Evolutionary conservation across 2,797 vertebrate genomes (phyloP), one percentile per base, ranked within the genome.

Genomic region (Alfaro cultratus): DNA sequence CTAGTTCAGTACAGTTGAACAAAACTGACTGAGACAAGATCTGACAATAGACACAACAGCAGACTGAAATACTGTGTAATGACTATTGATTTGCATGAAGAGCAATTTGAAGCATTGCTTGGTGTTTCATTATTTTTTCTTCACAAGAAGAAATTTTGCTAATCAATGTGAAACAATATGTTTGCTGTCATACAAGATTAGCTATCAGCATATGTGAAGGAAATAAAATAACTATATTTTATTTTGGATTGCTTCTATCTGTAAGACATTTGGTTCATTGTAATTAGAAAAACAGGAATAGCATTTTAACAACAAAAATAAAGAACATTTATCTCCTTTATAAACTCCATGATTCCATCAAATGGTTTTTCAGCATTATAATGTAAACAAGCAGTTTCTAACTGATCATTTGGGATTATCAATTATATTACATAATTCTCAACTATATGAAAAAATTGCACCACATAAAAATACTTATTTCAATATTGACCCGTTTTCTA

Each of bases 41-140:
- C 8, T 41, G 57, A 41, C 11, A 53, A 31, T 55, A 68, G 10
- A n/a, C 43, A 12, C 11, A 29, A 60, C 7, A 31, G 16, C 39
- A 75, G 49, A 41, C 49, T 71, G 4, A 76, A 62, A 72, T 51
- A 26, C 9, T 49, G 12, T 34, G 31, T 71, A 41, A 36, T 62
- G 36, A 68, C 73, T 79, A 31, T 10, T 79, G 67, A 83, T 72
- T 72, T 75, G 36, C 73, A 80, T 67, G 26, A 73, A 15, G 23
- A 49, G 43, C 31, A 76, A 64, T 73, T 62, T 64, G 12, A 41
- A 43, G 15, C 71, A 68, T 47, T 21, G 43, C 41, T 82, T 55
- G 2, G 31, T 68, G 55, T 76, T 80, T 72, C 9, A 68, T 55
- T 57, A 55, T 57, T 53, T 82, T 51, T 9, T 74, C 21, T 67